Evolutionary conservation across 2,797 vertebrate genomes (phyloP), one percentile per base, ranked within the genome.

Genomic region (Enteromius argenteus): DNA sequence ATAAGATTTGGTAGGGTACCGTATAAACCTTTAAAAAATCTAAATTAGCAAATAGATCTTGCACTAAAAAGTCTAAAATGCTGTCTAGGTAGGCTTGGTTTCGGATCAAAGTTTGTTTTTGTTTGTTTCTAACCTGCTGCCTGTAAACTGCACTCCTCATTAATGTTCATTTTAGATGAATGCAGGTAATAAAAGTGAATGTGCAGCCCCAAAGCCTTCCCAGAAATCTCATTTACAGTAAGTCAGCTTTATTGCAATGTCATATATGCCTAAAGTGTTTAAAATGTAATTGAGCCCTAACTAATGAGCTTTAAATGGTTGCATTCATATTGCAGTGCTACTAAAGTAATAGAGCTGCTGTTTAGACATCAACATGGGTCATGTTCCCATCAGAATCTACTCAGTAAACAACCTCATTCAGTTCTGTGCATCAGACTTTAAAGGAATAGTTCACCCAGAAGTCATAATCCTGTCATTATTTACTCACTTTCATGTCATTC

Each of bases 231-330:
- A 83, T 83, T 75, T 75, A 75, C 68, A 21, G 44, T 42, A 68
- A 76, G 73, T 83, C 62, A 44, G 60, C 32, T 83, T 82, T 84
- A 56, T 77, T 84, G 64, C 23, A 8, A 35, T 77, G 51, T n/a
- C 64, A 56, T 58, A 32, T 68, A n/a, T 82, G 49, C 67, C 69
- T 74, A 46, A 74, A 62, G 81, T 66, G 32, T 51, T 66, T 68
- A 51, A 68, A 76, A 77, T 67, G 46, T 6, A 42, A 83, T 53
- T 37, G n/a, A 83, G 62, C 11, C 3, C 32, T 56, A 42, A 68
- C 49, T 77, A 77, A 84, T 77, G 81, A 58, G 49, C 30, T 83
- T 66, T 67, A 74, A 75, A 51, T 51, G 58, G 27, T 83, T 75
- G 35, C 35, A n/a, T 56, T 69, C 79, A 56, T 30, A 68, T 72